Evolutionary conservation across 1,140 invertebrate genomes (phyloP).

Genomic region (Scaptomyza hsui): DNA sequence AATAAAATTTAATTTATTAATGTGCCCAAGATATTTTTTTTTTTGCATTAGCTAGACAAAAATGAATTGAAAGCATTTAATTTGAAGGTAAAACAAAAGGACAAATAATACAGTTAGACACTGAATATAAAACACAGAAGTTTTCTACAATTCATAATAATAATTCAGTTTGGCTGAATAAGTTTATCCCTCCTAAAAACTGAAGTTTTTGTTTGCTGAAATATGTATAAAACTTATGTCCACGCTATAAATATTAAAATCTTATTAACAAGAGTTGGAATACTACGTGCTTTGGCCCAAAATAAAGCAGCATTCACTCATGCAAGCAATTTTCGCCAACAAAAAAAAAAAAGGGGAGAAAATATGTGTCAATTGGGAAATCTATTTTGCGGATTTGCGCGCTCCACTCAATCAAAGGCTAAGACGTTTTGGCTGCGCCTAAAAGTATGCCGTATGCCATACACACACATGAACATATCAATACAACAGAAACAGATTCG

Average conservation of each 20-base stretch:
- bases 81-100: slow-evolving; percentile 12
- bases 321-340: slow-evolving; percentile 25
- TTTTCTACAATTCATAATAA: slow-evolving; percentile 18
- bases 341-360: slow-evolving; percentile 34
- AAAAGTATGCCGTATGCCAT: slow-evolving; percentile 49
- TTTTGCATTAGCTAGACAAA: slow-evolving; percentile 24
- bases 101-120: not conserved
- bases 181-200: not conserved
- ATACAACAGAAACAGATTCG: slow-evolving; percentile 25
- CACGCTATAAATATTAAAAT: slow-evolving; percentile 73
- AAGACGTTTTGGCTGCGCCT: slow-evolving; percentile 43
- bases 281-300: slow-evolving; percentile 42
- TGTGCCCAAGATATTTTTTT: slow-evolving; percentile 35
- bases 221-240: slow-evolving; percentile 1
- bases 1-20: slow-evolving; percentile 68
- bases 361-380: slow-evolving; percentile 82
- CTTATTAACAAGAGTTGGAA: slow-evolving; percentile 47
- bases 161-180: slow-evolving; percentile 7
- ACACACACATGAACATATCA: slow-evolving; percentile 40
- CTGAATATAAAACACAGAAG: slow-evolving; percentile 1
- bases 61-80: slow-evolving; percentile 31
- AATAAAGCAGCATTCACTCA: slow-evolving; percentile 15
- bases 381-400: slow-evolving; percentile 80
- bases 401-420: slow-evolving; percentile 76
- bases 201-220: slow-evolving; percentile 7